Base-by-base conservation (phyloP, 2,888 invertebrate species). In the Heliconius aoede region DNA sequence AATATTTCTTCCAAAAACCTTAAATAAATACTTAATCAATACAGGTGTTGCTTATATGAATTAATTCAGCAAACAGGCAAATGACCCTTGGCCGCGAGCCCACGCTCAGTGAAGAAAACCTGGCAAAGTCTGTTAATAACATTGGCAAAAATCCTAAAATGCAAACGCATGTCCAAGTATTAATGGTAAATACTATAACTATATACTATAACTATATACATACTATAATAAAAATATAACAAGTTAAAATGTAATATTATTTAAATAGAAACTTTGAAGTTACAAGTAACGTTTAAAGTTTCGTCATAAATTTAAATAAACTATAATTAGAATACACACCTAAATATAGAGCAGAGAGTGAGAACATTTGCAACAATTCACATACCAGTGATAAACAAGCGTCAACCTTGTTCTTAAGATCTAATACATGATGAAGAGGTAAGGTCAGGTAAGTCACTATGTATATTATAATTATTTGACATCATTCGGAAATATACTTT, bases 81-180 rank as follows among this genome's bases (percentile, higher is more conserved):
- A 77, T 76, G 78, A 79, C 77, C 76, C 77, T 80, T 80, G 80
- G 80, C 74, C 75, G 60, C 46, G 68, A 75, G 79, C 80, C 79
- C 75, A 79, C 78, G 76, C 60, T 73, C 78, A 73, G 78, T 73
- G 78, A 78, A 75, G 76, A 76, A 76, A 76, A 78, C 61, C 79
- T 80, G 80, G 80, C 80, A 79, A 69, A 76, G 78, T 73, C 72
- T 76, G 76, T 73, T 71, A 72, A 78, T 71, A 76, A 78, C 61
- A 80, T 78, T 78, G 78, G 76, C 79, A 76, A 76, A 78, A 69
- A 76, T 78, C 74, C 76, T 75, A 75, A 74, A 71, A 78, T 58
- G 65, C 73, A 76, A 73, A 72, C 62, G 68, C 62, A 36, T 30
- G 30, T 24, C 40, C 65, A 65, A 64, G 15, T 72, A 26, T 55